Percentiles rank a stretch among this genome's conserved stretches.
Evolutionary conservation across 2,113 vertebrate genomes (phyloP).

Genomic region (Brachirus orientalis): DNA sequence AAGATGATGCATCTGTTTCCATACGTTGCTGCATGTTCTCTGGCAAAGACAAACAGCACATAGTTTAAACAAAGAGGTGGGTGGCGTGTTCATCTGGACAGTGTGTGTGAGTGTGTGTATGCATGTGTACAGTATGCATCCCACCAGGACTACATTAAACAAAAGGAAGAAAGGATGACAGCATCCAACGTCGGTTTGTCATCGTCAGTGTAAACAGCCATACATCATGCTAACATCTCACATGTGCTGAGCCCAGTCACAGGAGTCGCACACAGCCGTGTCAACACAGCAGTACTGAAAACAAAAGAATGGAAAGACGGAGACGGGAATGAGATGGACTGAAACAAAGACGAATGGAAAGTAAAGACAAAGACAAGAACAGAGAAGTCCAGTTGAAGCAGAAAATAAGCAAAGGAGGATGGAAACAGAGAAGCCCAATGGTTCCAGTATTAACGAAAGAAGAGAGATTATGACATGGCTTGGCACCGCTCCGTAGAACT

Average conservation of each 20-base stretch:
- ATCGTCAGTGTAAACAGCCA: slow-evolving; percentile 76
- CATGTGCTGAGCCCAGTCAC: slow-evolving; percentile 64
- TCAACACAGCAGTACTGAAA: slow-evolving; percentile 46
- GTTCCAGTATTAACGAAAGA: slow-evolving; percentile 63
- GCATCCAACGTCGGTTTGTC: slow-evolving; percentile 76
- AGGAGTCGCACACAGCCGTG: slow-evolving; percentile 42
- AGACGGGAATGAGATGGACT: slow-evolving; percentile 1
- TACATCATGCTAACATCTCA: slow-evolving; percentile 75
- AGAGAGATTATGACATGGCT: slow-evolving; percentile 63
- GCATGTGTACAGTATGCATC: slow-evolving; percentile 27
- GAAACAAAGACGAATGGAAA: slow-evolving; percentile 19
- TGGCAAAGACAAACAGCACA: slow-evolving; percentile 68
- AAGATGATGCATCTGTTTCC: slow-evolving; percentile 80
- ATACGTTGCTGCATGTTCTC: slow-evolving; percentile 79
- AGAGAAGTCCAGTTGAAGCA: slow-evolving; percentile 20
- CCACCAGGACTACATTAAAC: slow-evolving; percentile 63
- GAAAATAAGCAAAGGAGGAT: slow-evolving; percentile 28
- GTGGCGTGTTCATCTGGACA: slow-evolving; percentile 48
- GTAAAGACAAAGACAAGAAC: slow-evolving; percentile 17
- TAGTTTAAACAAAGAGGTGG: slow-evolving; percentile 74
- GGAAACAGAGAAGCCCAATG: slow-evolving; percentile 46
- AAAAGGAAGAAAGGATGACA: slow-evolving; percentile 65
- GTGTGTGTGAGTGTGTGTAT: slow-evolving; percentile 8
- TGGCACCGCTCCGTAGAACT: slow-evolving; percentile 63
- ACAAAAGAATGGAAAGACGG: slow-evolving; percentile 36